A percentile compares a stretch with the other conserved stretches of the same genome.
Evolutionary conservation across 92 coral and sea anemone genomes (phyloP).

Genomic region (Chrysogorgia sp.): DNA sequence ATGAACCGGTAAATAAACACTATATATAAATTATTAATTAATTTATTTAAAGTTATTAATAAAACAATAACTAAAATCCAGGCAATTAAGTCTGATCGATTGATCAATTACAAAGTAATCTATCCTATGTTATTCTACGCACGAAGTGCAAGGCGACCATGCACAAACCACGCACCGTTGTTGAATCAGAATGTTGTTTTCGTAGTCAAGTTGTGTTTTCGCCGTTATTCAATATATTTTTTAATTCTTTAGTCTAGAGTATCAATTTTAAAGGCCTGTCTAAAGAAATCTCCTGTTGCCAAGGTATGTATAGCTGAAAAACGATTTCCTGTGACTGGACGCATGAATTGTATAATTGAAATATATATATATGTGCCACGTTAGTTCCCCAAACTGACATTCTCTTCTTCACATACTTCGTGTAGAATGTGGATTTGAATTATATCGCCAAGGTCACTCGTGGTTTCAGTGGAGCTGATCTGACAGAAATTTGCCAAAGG

Average conservation of each 20-base stretch:
- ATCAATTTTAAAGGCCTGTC: slow-evolving; percentile 80
- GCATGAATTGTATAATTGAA: not conserved
- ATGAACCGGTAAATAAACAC: slow-evolving; percentile 77
- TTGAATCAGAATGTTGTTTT: no score
- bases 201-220: not conserved
- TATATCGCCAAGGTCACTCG: slow-evolving; percentile 96
- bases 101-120: no score
- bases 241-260: slow-evolving; percentile 78
- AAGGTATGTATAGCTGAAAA: slow-evolving; percentile 61
- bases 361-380: not conserved
- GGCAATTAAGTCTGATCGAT: no score
- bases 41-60: no score
- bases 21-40: not conserved
- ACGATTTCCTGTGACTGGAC: not conserved
- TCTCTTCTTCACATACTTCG: not conserved
- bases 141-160: no score
- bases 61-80: no score
- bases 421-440: slow-evolving; percentile 87
- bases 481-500: slow-evolving; percentile 98
- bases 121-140: no score
- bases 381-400: not conserved
- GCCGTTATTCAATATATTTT: not conserved
- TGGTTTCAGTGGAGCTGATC: slow-evolving; percentile 98
- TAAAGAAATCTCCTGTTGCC: slow-evolving; percentile 94
- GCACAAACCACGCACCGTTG: no score